A percentile compares a stretch with the other conserved stretches of the same genome.
Conservation (phyloP, 2,113 vertebrate genomes). For the Ammodytes marinus region DNA sequence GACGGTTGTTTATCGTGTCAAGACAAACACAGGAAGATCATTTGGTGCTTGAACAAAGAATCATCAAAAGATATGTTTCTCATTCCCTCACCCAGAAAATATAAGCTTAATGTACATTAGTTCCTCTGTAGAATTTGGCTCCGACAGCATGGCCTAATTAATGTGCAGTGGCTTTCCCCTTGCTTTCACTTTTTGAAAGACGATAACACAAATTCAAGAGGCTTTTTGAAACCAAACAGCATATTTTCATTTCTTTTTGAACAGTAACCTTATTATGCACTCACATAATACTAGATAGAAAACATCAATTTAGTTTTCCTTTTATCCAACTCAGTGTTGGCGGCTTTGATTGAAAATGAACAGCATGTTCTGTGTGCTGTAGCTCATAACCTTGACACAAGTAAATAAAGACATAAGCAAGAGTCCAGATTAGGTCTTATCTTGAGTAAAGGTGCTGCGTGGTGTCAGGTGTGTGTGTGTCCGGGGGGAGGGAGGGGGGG, state of each 20-base stretch:
- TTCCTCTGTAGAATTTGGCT: conserved; percentile 49
- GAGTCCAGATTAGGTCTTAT: conserved; percentile 84
- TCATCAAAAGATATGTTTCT: conserved; percentile 53
- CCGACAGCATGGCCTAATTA: conserved; percentile 41
- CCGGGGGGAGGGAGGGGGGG: too few species aligned
- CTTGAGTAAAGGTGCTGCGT: conserved; percentile 80
- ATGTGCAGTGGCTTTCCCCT: conserved; percentile 39
- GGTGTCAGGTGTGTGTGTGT: conserved; percentile 77
- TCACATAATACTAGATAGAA: conserved; percentile 28
- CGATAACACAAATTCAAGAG: conserved; percentile 49
- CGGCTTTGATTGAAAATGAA: conserved; percentile 55
- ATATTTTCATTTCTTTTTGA: conserved; percentile 8
- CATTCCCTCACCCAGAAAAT: conserved; percentile 47
- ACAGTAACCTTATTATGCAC: conserved; percentile 28
- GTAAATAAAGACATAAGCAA: conserved; percentile 82
- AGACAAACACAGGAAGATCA: conserved; percentile 48
- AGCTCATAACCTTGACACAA: conserved; percentile 80
- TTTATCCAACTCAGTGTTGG: conserved; percentile 35
- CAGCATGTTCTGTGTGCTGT: conserved; percentile 45
- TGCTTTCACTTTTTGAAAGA: conserved; percentile 55
- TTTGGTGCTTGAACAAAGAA: conserved; percentile 43
- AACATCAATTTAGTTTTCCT: conserved; percentile 26
- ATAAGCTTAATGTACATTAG: conserved; percentile 56
- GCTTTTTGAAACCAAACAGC: conserved; percentile 34
- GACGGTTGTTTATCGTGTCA: conserved; percentile 47